Evolutionary conservation across 2,113 vertebrate genomes (phyloP), one percentile per base, ranked within the genome.

Genomic region (Notarius lentiginosus): DNA sequence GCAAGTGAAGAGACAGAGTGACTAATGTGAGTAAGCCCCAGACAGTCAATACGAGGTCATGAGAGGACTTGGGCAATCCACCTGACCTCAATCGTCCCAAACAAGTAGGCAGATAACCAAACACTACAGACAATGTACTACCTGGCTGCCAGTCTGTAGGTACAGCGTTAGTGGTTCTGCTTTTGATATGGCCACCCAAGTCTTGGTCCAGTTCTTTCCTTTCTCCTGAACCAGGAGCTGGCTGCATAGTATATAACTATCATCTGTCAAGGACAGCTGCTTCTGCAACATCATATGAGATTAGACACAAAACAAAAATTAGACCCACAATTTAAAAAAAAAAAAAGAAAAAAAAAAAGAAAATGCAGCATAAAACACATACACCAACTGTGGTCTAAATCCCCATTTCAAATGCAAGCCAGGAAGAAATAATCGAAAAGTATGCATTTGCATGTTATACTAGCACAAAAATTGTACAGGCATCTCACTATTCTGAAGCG

Each of bases 181-280:
- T 88, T 94, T 95, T 60, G 94, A 95, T 88, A 98, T 94, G 83
- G 95, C 92, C 15, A 93, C 96, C 96, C 96, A 97, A 89, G 95
- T 94, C 90, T 96, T 96, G 77, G 87, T 94, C 97, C 96, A 98
- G 86, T 90, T 92, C 90, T 94, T 96, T 81, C 97, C 95, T 89
- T 96, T 96, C 63, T 97, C 96, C 84, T 96, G 96, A 88, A 97
- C 93, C 55, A 94, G 94, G 75, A 98, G 95, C 88, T 94, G 92
- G 79, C 96, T 94, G 66, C 95, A 96, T 82, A 96, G 93, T 85
- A 97, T 87, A 87, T 95, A 96, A 92, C 94, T 96, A 61, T 95
- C 95, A 76, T 91, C 90, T 0, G 92, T 93, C 27, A 93, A 85
- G 65, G 95, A 90, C 4, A 86, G 90, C 89, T 94, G 95, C 88